Conservation (phyloP, 2,797 vertebrate species). For the Champsocephalus esox region DNA sequence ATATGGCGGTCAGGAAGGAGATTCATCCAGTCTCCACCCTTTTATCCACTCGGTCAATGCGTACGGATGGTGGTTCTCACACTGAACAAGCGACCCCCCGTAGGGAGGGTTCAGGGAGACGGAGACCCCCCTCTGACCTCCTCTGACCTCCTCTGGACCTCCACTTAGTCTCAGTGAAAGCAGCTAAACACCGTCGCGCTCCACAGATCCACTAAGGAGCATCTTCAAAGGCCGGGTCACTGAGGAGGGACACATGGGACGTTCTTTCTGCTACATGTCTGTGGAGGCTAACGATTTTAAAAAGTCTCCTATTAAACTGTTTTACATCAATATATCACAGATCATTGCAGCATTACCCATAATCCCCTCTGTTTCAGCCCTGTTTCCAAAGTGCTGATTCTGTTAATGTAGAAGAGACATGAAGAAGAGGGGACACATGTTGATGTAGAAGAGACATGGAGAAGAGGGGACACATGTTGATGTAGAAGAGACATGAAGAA, state of each 20-base stretch:
- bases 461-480: too few species aligned
- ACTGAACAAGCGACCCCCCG: slow-evolving; percentile 38
- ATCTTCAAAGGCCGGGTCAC: slow-evolving; percentile 3
- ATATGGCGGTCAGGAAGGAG: slow-evolving; percentile 67
- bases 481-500: too few species aligned
- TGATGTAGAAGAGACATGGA: too few species aligned
- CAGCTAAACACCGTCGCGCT: slow-evolving; percentile 14
- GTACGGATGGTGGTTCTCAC: slow-evolving; percentile 34
- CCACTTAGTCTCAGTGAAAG: slow-evolving; percentile 26
- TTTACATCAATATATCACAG: too few species aligned
- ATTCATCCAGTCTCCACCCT: slow-evolving; percentile 54
- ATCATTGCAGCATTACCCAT: too few species aligned
- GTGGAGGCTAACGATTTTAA: background rate
- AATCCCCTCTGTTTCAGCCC: too few species aligned
- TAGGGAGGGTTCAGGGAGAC: slow-evolving; percentile 11
- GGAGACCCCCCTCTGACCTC: slow-evolving; percentile 36
- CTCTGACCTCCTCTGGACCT: slow-evolving; percentile 40
- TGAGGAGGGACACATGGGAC: background rate
- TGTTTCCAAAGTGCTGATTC: too few species aligned
- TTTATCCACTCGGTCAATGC: slow-evolving; percentile 37
- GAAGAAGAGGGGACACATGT: too few species aligned
- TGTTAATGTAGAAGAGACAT: too few species aligned
- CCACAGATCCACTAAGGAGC: slow-evolving; percentile 1
- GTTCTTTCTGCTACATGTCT: background rate
- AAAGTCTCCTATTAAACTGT: too few species aligned